These are phyloP conservation scores for Paramuricea clavata DNA, from an alignment of 92 coral and sea anemone genomes.

Conservation along the genomic window DNA sequence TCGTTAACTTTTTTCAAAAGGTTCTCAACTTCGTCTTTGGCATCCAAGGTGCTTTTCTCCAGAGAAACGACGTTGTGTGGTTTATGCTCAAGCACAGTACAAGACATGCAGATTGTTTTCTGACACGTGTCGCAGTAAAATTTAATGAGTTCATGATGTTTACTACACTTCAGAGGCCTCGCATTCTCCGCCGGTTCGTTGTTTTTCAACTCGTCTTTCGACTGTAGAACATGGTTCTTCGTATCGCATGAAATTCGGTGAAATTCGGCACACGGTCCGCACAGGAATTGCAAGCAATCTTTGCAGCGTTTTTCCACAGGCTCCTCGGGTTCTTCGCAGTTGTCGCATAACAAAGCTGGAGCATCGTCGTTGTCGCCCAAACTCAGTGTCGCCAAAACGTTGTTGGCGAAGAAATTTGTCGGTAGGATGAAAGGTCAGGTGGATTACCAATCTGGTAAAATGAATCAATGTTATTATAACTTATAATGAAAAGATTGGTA, in stretches of 20 bases:
- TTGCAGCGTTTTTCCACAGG: conserved; percentile 66
- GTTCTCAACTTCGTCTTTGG: background rate
- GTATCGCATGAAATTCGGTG: conserved; percentile 59
- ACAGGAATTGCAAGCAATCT: conserved; percentile 64
- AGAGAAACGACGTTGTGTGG: conserved; percentile 85
- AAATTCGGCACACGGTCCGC: conserved; percentile 64
- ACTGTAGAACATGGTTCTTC: conserved; percentile 56
- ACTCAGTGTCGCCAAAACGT: conserved; percentile 51
- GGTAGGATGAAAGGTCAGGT: conserved; percentile 61
- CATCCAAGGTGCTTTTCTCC: conserved; percentile 75
- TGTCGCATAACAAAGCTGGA: background rate
- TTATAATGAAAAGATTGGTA: too few species aligned
- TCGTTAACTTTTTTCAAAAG: background rate
- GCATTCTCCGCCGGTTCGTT: background rate
- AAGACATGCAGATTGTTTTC: conserved; percentile 88
- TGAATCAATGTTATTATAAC: background rate
- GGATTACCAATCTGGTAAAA: conserved; percentile 52
- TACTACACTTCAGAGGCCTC: background rate
- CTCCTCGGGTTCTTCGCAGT: conserved; percentile 70
- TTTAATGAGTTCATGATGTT: conserved; percentile 66
- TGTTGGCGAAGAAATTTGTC: conserved; percentile 78
- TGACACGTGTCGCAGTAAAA: conserved; percentile 92
- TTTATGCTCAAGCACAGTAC: conserved; percentile 86
- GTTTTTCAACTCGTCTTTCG: conserved; percentile 67
- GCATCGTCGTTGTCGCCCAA: conserved; percentile 25